Base-by-base conservation (phyloP, 2,888 invertebrate species). In the Dusona sp. region DNA sequence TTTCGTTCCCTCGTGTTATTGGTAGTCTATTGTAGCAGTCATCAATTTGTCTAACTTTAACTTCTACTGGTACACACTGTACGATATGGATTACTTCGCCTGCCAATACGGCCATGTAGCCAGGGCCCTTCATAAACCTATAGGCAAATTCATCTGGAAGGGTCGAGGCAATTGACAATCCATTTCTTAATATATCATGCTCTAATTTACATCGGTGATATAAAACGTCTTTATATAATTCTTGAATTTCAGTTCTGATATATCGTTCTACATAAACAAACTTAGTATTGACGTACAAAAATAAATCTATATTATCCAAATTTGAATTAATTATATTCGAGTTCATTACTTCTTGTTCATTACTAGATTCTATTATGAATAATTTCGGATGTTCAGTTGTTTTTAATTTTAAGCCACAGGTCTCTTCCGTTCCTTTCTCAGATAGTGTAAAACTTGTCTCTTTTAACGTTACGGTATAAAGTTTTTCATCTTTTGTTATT, bases 121-220 rank as follows among this genome's bases (percentile, higher is more conserved):
- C 77, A 3, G 64, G 45, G 19, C 77, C 51, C 51, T 77, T 77
- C 77, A 77, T 65, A 22, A 77, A 22, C 16, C 48, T 64, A 48
- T 77, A 77, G 16, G 77, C 77, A n/a, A 77, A 77, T 65, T 77
- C 65, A 19, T 77, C 65, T 3, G 77, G 45, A 16, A 48, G 13
- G 25, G 25, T 13, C 9, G 51, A 33, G 1, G 73, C 73, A 4
- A 51, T 38, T 19, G 73, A 54, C 7, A 73, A 22, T 6, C 51
- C 22, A 19, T 73, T 73, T 51, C n/a, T 38, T n/a, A 73, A 19
- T 7, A 54, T 54, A 3, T 73, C 42, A 9, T 36, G 29, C 7
- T 73, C 73, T n/a, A 38, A 29, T 9, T 54, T 54, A 51, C 73
- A 73, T 9, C 22, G 48, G 25, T 73, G 73, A 13, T 33, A 19